phyloP scores from a whole-genome alignment of 2,797 vertebrate genomes.

The Salarias fasciatus region DNA sequence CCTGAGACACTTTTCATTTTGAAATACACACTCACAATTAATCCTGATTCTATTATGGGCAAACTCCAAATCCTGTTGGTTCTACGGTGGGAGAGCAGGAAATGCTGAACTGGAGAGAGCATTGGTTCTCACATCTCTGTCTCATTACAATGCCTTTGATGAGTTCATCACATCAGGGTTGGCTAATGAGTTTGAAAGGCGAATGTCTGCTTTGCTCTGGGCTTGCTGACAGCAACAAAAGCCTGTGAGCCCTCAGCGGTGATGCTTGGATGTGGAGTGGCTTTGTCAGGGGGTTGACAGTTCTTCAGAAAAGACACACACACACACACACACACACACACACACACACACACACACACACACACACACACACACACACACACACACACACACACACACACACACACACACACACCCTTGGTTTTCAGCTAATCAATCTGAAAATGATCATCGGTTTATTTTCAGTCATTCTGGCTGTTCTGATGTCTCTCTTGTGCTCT shows the following conservation, averaged over 20 bases:
- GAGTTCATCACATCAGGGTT: conserved; percentile 72
- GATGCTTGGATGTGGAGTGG: conserved; percentile 66
- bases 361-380: no score
- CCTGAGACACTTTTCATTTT: conserved; percentile 59
- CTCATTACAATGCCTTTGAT: conserved; percentile 74
- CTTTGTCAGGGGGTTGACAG: conserved; percentile 67
- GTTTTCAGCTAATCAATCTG: conserved; percentile 67
- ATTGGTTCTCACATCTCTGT: conserved; percentile 41
- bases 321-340: no score
- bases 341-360: no score
- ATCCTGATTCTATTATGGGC: conserved; percentile 53
- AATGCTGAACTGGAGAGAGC: conserved; percentile 28
- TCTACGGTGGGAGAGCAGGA: conserved; percentile 50
- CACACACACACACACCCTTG: conserved; percentile 43
- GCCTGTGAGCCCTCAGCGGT: conserved; percentile 48
- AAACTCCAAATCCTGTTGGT: conserved; percentile 47
- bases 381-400: no score
- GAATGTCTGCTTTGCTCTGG: conserved; percentile 68
- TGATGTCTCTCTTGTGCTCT: conserved; percentile 20
- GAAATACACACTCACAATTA: conserved; percentile 59
- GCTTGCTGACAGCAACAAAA: conserved; percentile 71
- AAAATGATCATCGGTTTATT: conserved; percentile 70
- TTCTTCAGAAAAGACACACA: conserved; percentile 41
- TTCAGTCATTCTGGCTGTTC: conserved; percentile 42
- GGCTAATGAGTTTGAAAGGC: conserved; percentile 75